Conservation (phyloP, 2,797 vertebrate species). For the Kryptolebias ocellatus region DNA sequence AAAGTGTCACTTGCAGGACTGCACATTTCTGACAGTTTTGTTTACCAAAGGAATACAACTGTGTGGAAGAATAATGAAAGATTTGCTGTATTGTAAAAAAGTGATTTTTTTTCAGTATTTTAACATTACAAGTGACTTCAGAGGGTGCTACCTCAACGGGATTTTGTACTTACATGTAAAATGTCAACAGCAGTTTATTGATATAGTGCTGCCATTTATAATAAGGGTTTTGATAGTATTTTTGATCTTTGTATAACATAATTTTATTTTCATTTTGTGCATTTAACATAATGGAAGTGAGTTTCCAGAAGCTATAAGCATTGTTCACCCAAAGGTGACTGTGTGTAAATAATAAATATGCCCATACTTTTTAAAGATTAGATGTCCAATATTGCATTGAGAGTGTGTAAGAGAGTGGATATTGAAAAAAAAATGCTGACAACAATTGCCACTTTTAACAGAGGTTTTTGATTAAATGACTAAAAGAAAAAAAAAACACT, state of each 20-base stretch:
- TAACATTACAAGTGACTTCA: constrained; percentile 87
- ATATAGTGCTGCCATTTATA: constrained; percentile 89
- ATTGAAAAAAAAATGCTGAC: constrained; percentile 47
- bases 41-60: constrained; percentile 88
- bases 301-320: constrained; percentile 85
- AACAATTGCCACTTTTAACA: constrained; percentile 82
- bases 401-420: constrained; percentile 72
- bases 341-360: constrained; percentile 83
- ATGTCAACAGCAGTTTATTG: constrained; percentile 87
- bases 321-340: constrained; percentile 82
- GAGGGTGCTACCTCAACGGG: constrained; percentile 87
- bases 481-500: constrained; percentile 82
- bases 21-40: constrained; percentile 85
- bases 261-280: constrained; percentile 88
- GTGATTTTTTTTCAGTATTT: constrained; percentile 84
- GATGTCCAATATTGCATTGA: constrained; percentile 81
- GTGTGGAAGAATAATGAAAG: constrained; percentile 78
- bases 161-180: constrained; percentile 87
- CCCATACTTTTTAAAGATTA: constrained; percentile 81
- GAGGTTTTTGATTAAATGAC: constrained; percentile 83
- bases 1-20: constrained; percentile 82
- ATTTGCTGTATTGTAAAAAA: constrained; percentile 83
- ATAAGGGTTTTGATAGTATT: constrained; percentile 89
- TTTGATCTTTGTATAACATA: constrained; percentile 90
- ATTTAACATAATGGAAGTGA: constrained; percentile 82